Evolutionary conservation across 2,888 invertebrate species (phyloP).

Genomic region (Drosophila prostipennis): DNA sequence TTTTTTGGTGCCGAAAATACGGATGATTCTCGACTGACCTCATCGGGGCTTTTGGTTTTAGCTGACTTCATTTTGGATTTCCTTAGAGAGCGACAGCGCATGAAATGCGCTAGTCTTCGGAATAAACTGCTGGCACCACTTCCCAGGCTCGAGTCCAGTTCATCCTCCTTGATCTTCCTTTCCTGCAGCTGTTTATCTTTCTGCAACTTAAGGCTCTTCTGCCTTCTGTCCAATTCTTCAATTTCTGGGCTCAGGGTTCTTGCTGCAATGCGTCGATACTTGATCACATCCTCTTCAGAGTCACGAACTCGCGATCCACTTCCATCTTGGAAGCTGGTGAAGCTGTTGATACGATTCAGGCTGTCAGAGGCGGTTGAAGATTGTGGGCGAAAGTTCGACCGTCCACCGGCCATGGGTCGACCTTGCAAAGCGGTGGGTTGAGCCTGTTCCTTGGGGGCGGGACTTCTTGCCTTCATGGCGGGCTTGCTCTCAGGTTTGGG

Average conservation of each 20-base stretch:
- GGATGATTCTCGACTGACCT: not conserved
- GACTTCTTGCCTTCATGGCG: not conserved
- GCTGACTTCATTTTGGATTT: not conserved
- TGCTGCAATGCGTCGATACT: conserved; percentile 5
- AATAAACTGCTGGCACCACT: conserved; percentile 1
- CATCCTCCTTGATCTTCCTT: not conserved
- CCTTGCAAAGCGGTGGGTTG: not conserved
- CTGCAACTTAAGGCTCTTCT: conserved; percentile 3
- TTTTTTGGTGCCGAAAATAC: conserved; percentile 7
- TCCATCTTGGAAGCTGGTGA: conserved; percentile 3
- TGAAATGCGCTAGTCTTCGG: not conserved
- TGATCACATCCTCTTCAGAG: conserved; percentile 9
- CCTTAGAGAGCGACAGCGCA: not conserved
- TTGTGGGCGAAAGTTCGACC: not conserved
- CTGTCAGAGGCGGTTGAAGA: not conserved
- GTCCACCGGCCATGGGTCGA: not conserved
- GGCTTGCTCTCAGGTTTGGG: not conserved
- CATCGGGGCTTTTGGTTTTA: not conserved
- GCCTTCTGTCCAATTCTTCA: conserved; percentile 3
- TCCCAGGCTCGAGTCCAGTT: not conserved
- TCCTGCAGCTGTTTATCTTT: not conserved
- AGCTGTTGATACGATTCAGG: conserved; percentile 35
- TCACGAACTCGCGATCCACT: conserved; percentile 1
- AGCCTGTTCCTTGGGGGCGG: not conserved
- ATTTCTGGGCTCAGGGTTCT: not conserved